A percentile compares a stretch with the other conserved stretches of the same genome.
Evolutionary conservation across 1,140 invertebrate species (phyloP).

Genomic region (Neodiprion virginianus): DNA sequence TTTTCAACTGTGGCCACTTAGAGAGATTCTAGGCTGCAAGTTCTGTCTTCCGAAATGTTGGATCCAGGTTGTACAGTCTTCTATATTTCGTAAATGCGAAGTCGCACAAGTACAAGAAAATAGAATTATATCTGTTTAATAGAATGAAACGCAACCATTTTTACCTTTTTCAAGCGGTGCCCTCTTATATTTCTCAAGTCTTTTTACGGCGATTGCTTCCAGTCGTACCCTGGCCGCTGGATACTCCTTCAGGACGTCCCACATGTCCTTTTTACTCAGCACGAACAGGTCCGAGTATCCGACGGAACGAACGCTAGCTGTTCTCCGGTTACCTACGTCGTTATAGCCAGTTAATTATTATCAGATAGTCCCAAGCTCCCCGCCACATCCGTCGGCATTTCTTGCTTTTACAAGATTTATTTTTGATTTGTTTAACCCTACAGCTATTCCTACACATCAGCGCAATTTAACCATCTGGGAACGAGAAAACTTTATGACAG

Average conservation of each 20-base stretch:
- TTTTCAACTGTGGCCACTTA: too few species aligned
- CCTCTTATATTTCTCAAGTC: conserved; percentile 94
- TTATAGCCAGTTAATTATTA: conserved; percentile 63
- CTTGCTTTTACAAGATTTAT: not conserved
- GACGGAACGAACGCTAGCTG: conserved; percentile 95
- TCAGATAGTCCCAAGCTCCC: conserved; percentile 46
- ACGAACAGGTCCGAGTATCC: conserved; percentile 99
- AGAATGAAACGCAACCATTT: conserved; percentile 15
- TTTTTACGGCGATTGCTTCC: conserved; percentile 97
- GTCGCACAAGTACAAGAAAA: too few species aligned
- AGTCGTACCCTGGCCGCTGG: conserved; percentile 93
- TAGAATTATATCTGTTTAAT: too few species aligned
- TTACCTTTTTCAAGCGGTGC: conserved; percentile 90
- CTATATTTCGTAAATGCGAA: too few species aligned
- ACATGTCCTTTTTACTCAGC: conserved; percentile 98
- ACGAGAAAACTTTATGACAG: too few species aligned
- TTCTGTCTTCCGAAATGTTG: too few species aligned
- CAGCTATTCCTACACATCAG: not conserved
- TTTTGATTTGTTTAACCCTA: conserved; percentile 9
- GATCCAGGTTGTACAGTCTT: too few species aligned
- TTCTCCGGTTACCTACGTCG: conserved; percentile 89
- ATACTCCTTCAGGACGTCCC: conserved; percentile 99
- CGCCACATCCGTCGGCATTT: conserved; percentile 2
- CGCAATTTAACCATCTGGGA: not conserved
- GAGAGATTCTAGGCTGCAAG: too few species aligned